These are phyloP conservation scores for Henricia sp. DNA, from an alignment of 53 echinoderm and acorn worm genomes.

Conservation along the genomic window DNA sequence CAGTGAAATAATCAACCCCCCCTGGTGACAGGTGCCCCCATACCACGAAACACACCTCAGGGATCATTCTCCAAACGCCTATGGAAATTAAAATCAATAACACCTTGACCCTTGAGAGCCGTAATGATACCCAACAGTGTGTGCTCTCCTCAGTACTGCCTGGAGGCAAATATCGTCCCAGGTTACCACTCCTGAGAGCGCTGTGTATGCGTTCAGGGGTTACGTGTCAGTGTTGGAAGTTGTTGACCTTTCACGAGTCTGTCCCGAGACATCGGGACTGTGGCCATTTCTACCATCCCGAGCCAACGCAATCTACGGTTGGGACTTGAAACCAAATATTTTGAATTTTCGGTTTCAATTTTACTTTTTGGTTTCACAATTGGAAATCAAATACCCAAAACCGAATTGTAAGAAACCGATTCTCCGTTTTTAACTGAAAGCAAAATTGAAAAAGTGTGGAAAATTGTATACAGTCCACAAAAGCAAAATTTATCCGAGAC, in stretches of 20 bases:
- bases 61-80: no score
- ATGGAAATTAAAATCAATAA: constrained; percentile 37
- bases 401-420: no score
- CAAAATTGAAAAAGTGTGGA: no score
- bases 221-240: not conserved
- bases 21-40: constrained; percentile 1
- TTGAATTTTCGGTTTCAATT: no score
- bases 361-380: no score
- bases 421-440: no score
- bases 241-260: constrained; percentile 6
- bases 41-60: constrained; percentile 12
- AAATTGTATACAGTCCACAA: no score
- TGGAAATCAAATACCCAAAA: no score
- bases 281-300: no score
- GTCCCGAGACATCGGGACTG: not conserved
- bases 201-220: not conserved
- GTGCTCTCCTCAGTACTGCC: constrained; percentile 4
- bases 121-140: not conserved
- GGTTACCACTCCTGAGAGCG: constrained; percentile 24
- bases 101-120: not conserved
- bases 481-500: no score
- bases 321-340: no score
- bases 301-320: no score
- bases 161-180: not conserved
- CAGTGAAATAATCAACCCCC: constrained; percentile 9